These are phyloP conservation scores for Drosophila dunni DNA, from an alignment of 1,140 invertebrate species.

Conservation along the genomic window DNA sequence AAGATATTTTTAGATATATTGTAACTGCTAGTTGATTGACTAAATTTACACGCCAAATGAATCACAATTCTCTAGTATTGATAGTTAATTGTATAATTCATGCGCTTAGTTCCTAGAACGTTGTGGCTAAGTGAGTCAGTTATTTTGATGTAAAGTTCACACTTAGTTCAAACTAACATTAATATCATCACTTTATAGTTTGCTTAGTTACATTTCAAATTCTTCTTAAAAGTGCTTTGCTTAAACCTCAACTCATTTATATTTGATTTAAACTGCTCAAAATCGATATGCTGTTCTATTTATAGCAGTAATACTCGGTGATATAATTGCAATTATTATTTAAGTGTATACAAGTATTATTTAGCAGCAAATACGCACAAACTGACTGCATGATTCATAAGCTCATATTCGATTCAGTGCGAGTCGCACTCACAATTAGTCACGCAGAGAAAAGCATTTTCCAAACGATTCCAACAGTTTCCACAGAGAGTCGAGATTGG, in stretches of 20 bases:
- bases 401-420: conserved; percentile 5
- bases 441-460: conserved; percentile 6
- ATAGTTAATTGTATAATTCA: too few species aligned
- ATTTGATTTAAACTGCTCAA: conserved; percentile 8
- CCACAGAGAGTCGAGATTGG: not conserved
- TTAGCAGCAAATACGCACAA: not conserved
- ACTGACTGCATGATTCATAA: conserved; percentile 17
- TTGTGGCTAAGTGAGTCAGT: too few species aligned
- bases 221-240: too few species aligned
- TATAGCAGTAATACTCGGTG: not conserved
- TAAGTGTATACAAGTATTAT: not conserved
- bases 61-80: too few species aligned
- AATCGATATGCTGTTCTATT: conserved; percentile 3
- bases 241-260: conserved; percentile 2
- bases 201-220: too few species aligned
- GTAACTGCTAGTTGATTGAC: too few species aligned
- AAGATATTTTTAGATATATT: too few species aligned
- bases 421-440: conserved; percentile 10
- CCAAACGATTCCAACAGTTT: not conserved
- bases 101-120: too few species aligned
- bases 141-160: too few species aligned
- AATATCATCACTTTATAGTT: too few species aligned
- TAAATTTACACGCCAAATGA: too few species aligned
- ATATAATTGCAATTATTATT: conserved; percentile 17
- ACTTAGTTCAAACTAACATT: too few species aligned